Conservation (phyloP, 2,888 invertebrate genomes). For the Belgica antarctica region DNA sequence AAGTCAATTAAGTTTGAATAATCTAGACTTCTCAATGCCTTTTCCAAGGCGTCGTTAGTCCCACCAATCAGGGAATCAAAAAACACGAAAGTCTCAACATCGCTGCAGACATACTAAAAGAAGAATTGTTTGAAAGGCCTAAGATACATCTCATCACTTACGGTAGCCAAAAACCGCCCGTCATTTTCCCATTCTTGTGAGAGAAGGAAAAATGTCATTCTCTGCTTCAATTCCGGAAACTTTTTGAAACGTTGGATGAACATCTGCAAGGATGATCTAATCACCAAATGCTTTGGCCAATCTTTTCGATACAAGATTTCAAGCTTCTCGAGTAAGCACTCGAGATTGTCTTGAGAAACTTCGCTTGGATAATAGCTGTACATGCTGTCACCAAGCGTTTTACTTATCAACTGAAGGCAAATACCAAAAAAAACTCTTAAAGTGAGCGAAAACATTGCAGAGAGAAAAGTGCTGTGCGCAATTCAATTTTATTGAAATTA, state of each 20-base stretch:
- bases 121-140: neutral
- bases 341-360: neutral
- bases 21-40: neutral
- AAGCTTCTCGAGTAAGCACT: neutral
- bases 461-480: neutral
- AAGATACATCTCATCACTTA: constrained; percentile 16
- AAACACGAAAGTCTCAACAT: neutral
- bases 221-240: constrained; percentile 33
- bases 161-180: constrained; percentile 19
- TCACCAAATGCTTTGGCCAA: constrained; percentile 25
- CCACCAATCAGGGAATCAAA: constrained; percentile 12
- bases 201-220: neutral
- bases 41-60: neutral
- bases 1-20: neutral
- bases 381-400: neutral
- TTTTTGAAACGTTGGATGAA: constrained; percentile 16
- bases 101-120: neutral
- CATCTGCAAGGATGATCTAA: neutral
- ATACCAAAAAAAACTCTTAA: neutral
- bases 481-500: neutral
- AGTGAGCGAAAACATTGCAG: neutral
- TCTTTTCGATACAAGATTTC: neutral
- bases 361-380: neutral
- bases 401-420: too few species aligned
- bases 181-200: constrained; percentile 20